Base-by-base conservation (phyloP, 2,888 invertebrate species). In the Drosophila mercatorum region DNA sequence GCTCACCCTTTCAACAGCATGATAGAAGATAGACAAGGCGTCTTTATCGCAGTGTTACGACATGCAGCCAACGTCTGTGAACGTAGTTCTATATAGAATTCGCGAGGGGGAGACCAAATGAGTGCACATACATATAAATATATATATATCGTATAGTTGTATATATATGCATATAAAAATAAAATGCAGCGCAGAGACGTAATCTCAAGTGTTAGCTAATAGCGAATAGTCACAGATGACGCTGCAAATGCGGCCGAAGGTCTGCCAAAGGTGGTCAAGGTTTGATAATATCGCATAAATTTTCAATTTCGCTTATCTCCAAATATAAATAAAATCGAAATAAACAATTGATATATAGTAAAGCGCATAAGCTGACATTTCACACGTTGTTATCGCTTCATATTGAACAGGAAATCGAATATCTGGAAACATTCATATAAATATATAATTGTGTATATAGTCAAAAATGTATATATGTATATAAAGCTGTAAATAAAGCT, bases 41-140 rank as follows among this genome's bases (percentile, higher is more conserved):
- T 53, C 57, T 64, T 55, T 57, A 71, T 63, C 56, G 55, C 41
- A 51, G 52, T 64, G 71, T 70, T 84, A 88, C 83, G 88, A 88
- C 80, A 84, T 78, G 59, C 56, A 58, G 41, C 55, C 57, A 43
- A 34, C 31, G n/a, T n/a, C n/a, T 51, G 51, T 56, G 67, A 52
- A 74, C 86, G 83, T 85, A 85, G 80, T 88, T 76, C 76, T 88
- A 78, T 83, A 75, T 83, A 88, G 80, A 88, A 81, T 68, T 67
- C 66, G 47, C 43, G 66, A 14, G 64, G 14, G 38, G 49, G 3
- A 1, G 31, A 49, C 5, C 2, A 43, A 43, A 43, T 17, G 41
- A 43, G 14, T 4, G 40, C 7, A 3, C 6, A 17, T 17, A 28
- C 4, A 47, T 5, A 5, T 11, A 31, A 10, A n/a, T 46, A 28